Evolutionary conservation across 2,888 invertebrate genomes (phyloP).

Genomic region (Eledona agricola): DNA sequence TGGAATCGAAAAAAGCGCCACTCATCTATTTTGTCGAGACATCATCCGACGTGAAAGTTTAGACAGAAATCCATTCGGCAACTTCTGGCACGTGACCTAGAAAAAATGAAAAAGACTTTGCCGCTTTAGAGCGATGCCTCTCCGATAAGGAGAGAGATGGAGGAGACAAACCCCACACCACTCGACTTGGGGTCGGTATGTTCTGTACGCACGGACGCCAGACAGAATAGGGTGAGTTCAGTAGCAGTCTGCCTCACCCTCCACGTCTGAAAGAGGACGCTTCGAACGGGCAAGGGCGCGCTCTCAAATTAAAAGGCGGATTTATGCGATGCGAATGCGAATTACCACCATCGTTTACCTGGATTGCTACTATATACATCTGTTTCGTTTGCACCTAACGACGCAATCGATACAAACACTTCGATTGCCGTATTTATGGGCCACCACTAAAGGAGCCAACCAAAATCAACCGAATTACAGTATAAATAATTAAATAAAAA

Average conservation of each 20-base stretch:
- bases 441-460: too few species aligned
- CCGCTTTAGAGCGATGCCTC: conserved; percentile 12
- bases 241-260: conserved; percentile 39
- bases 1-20: too few species aligned
- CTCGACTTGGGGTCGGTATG: conserved; percentile 15
- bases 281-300: conserved; percentile 32
- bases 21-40: conserved; percentile 3
- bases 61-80: conserved; percentile 18
- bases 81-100: conserved; percentile 24
- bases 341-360: conserved; percentile 25
- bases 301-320: conserved; percentile 43
- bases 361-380: conserved; percentile 7
- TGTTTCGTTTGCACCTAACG: too few species aligned
- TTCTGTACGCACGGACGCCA: conserved; percentile 47
- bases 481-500: too few species aligned
- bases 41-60: conserved; percentile 11
- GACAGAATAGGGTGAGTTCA: conserved; percentile 48
- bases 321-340: conserved; percentile 34
- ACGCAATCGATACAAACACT: too few species aligned
- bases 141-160: conserved; percentile 12
- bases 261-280: conserved; percentile 24
- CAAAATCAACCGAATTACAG: too few species aligned
- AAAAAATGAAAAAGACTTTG: conserved; percentile 16
- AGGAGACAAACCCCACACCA: conserved; percentile 14
- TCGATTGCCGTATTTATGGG: too few species aligned